phyloP scores from a whole-genome alignment of 1,140 invertebrate species.

The Orchestia grillus region DNA sequence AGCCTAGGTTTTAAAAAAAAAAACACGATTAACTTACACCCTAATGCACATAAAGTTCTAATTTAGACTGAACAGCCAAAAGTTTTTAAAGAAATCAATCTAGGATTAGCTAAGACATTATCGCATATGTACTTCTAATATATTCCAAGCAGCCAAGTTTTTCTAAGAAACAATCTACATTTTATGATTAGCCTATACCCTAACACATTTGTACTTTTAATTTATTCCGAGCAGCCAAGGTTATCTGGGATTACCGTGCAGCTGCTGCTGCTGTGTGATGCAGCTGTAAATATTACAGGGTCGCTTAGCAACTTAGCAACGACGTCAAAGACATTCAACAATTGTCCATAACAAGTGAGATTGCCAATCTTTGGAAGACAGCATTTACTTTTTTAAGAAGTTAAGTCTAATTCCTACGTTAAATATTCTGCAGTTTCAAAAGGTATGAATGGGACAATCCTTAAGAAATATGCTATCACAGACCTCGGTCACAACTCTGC shows the following conservation, averaged over 20 bases:
- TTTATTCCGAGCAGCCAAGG: neutral
- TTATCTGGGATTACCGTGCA: neutral
- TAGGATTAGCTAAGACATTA: too few species aligned
- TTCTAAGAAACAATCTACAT: neutral
- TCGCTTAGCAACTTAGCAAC: neutral
- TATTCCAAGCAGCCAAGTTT: neutral
- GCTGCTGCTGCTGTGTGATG: neutral
- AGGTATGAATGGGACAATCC: neutral
- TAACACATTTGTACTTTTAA: neutral
- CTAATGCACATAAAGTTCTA: neutral
- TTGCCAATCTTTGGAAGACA: neutral
- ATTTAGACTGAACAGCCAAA: neutral
- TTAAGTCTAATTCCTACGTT: neutral
- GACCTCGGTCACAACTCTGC: neutral
- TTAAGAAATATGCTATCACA: neutral
- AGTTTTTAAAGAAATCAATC: neutral
- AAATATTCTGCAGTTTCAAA: neutral
- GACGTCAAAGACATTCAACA: neutral
- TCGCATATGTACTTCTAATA: neutral
- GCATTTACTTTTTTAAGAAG: neutral
- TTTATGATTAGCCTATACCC: neutral
- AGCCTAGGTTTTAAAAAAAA: too few species aligned
- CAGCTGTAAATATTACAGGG: neutral
- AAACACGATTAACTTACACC: neutral
- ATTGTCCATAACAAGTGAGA: neutral